Conservation (phyloP, 1,140 invertebrate species). For the Zaprionus taronus region DNA sequence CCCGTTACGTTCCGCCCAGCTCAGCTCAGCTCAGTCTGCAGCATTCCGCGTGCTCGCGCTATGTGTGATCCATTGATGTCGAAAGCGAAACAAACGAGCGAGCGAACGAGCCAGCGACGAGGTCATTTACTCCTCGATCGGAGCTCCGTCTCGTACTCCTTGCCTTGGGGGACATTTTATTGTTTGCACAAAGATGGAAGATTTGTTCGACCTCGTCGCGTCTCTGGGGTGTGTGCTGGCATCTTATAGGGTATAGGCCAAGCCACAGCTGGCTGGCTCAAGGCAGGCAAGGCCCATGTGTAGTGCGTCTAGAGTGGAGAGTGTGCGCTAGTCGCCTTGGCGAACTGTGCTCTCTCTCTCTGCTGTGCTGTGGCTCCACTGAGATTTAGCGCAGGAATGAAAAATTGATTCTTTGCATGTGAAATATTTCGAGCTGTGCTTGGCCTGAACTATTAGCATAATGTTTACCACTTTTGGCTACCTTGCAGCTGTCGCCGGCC, state of each 20-base stretch:
- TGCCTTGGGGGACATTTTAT: slow-evolving; percentile 84
- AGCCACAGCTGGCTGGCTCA: background rate
- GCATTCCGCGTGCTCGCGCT: slow-evolving; percentile 25
- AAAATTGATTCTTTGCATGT: slow-evolving; percentile 83
- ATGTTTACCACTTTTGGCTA: slow-evolving; percentile 79
- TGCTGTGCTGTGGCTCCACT: slow-evolving; percentile 10
- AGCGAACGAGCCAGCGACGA: slow-evolving; percentile 44
- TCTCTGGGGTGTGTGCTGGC: slow-evolving; percentile 62
- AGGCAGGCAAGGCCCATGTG: background rate
- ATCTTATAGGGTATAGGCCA: slow-evolving; percentile 25
- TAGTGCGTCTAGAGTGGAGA: background rate
- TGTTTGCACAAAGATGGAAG: slow-evolving; percentile 84
- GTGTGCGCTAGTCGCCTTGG: slow-evolving; percentile 6
- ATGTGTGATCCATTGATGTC: slow-evolving; percentile 79
- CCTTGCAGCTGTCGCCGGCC: slow-evolving; percentile 75
- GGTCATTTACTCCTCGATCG: slow-evolving; percentile 72
- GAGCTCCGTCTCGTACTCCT: background rate
- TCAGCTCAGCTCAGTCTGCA: background rate
- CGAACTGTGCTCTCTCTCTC: too few relatives aligned
- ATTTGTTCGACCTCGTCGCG: slow-evolving; percentile 62
- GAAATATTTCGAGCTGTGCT: slow-evolving; percentile 55
- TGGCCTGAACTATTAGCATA: slow-evolving; percentile 71
- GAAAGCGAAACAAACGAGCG: slow-evolving; percentile 80
- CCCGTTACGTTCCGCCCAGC: background rate
- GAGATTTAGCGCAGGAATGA: slow-evolving; percentile 74